Conservation (phyloP, 2,113 vertebrate species). For the Tenrec ecaudatus region DNA sequence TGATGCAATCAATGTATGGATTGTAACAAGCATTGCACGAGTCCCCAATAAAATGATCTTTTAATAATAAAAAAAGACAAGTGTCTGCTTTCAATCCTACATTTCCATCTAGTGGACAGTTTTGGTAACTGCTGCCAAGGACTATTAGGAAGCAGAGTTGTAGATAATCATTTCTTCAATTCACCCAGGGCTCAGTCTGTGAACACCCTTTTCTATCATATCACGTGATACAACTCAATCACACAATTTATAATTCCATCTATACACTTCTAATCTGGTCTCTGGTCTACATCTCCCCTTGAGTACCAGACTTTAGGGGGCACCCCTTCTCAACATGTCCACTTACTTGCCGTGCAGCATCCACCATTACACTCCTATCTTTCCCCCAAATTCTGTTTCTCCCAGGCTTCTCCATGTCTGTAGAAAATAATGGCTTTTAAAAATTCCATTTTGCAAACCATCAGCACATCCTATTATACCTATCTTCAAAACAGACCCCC, state of each 20-base stretch:
- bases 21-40: too few relatives aligned
- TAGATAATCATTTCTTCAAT: background rate
- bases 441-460: conserved; percentile 16
- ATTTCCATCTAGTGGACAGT: conserved; percentile 65
- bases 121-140: conserved; percentile 43
- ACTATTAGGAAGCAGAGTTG: background rate
- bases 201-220: conserved; percentile 12
- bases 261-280: background rate
- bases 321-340: background rate
- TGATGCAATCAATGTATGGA: too few relatives aligned
- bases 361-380: background rate
- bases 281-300: background rate
- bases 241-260: conserved; percentile 17
- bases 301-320: background rate
- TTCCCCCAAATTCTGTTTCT: background rate
- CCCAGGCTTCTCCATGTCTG: background rate
- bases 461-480: background rate
- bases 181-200: background rate
- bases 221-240: background rate
- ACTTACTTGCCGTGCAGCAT: background rate
- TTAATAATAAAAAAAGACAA: conserved; percentile 30
- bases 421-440: background rate
- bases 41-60: background rate
- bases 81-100: background rate
- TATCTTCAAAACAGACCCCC: background rate